Evolutionary conservation across 2,888 invertebrate genomes (phyloP).

Genomic region (Lymantria dispar): DNA sequence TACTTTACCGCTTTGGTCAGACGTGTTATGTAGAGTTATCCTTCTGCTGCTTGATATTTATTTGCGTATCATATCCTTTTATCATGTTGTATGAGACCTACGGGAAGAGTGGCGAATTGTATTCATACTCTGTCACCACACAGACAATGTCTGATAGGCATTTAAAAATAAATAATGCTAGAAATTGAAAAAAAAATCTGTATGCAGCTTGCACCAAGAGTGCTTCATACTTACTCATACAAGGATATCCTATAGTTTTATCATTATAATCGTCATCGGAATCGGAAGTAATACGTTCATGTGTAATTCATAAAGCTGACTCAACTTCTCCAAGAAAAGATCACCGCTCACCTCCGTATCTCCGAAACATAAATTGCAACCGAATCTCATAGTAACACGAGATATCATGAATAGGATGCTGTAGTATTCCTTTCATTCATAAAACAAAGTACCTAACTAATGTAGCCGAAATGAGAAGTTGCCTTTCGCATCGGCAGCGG

Average conservation of each 20-base stretch:
- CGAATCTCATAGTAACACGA: slow-evolving; percentile 40
- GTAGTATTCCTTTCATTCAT: slow-evolving; percentile 65
- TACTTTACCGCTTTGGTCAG: no score
- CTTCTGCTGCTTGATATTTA: no score
- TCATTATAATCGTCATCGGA: slow-evolving; percentile 35
- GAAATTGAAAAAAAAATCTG: no score
- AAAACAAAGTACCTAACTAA: slow-evolving; percentile 38
- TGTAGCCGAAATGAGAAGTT: slow-evolving; percentile 52
- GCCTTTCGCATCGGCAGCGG: slow-evolving; percentile 35
- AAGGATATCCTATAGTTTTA: slow-evolving; percentile 22
- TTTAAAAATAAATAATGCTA: no score
- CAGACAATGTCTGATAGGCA: no score
- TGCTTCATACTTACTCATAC: slow-evolving; percentile 12
- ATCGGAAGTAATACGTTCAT: slow-evolving; percentile 55
- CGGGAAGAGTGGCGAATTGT: no score
- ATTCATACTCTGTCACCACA: no score
- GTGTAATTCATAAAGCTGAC: slow-evolving; percentile 34
- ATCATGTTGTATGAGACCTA: no score
- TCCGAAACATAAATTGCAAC: slow-evolving; percentile 42
- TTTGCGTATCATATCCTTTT: no score
- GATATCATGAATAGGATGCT: slow-evolving; percentile 30
- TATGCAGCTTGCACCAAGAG: not conserved
- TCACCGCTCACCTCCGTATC: slow-evolving; percentile 34
- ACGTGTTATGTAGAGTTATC: no score
- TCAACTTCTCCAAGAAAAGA: slow-evolving; percentile 44